Conservation (phyloP, 2,113 vertebrate species). For the Otocyon megalotis region DNA sequence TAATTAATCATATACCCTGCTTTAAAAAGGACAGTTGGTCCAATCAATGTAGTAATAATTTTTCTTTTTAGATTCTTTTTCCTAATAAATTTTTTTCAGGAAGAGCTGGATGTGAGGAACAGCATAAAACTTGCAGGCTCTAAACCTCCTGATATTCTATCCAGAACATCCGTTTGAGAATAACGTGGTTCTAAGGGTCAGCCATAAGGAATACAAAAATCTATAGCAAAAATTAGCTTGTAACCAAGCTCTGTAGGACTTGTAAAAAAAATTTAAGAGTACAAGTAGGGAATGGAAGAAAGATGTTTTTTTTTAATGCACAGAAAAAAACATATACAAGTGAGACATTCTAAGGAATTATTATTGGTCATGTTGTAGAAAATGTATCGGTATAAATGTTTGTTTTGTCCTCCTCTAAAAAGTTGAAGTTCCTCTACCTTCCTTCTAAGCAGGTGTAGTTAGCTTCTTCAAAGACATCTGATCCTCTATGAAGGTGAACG, state of each 20-base stretch:
- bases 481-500: neutral
- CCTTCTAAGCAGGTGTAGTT: neutral
- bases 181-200: neutral
- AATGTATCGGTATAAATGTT: neutral
- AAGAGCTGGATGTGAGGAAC: neutral
- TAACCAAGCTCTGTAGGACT: neutral
- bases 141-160: neutral
- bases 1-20: neutral
- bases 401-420: neutral
- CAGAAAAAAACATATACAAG: neutral
- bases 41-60: neutral
- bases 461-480: neutral
- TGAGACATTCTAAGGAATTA: neutral
- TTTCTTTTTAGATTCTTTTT: slow-evolving; percentile 7
- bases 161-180: neutral
- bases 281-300: neutral
- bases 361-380: neutral
- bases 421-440: neutral
- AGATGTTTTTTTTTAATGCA: neutral
- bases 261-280: neutral
- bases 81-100: neutral
- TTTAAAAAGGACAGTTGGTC: neutral
- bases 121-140: neutral
- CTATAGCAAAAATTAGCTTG: neutral
- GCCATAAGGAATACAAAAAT: neutral